Conservation (phyloP, 2,797 vertebrate genomes). For the Esox masquinongy region DNA sequence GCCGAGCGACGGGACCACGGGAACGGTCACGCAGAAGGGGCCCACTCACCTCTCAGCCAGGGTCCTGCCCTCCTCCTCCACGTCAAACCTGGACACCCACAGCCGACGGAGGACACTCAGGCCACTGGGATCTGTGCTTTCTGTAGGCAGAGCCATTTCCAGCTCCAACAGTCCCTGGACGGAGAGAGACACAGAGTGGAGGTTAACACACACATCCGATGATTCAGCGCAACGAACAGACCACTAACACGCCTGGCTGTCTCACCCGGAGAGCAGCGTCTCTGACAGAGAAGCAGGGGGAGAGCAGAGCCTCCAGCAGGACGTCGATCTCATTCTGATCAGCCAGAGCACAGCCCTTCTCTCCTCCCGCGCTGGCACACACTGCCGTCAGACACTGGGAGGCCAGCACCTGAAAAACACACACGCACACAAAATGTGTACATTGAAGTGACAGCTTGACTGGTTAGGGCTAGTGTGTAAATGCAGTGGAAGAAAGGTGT, state of each 20-base stretch:
- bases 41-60: slow-evolving; percentile 85
- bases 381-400: slow-evolving; percentile 84
- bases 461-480: not conserved
- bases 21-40: not conserved
- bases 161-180: slow-evolving; percentile 89
- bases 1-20: not conserved
- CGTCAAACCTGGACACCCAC: slow-evolving; percentile 94
- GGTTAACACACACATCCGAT: not conserved
- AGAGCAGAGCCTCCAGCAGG: slow-evolving; percentile 85
- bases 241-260: not conserved
- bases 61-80: slow-evolving; percentile 85
- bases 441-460: not conserved
- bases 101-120: slow-evolving; percentile 88
- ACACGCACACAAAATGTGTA: slow-evolving; percentile 4
- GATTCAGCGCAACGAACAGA: not conserved
- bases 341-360: slow-evolving; percentile 86
- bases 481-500: not conserved
- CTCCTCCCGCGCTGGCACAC: slow-evolving; percentile 88
- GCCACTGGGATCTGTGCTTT: slow-evolving; percentile 85
- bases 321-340: slow-evolving; percentile 93
- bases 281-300: slow-evolving; percentile 89
- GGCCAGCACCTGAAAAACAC: slow-evolving; percentile 83
- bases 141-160: slow-evolving; percentile 91
- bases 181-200: not conserved
- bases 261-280: slow-evolving; percentile 92